Evolutionary conservation across 2,888 invertebrate genomes (phyloP).

Genomic region (Alviniconcha strummeri): DNA sequence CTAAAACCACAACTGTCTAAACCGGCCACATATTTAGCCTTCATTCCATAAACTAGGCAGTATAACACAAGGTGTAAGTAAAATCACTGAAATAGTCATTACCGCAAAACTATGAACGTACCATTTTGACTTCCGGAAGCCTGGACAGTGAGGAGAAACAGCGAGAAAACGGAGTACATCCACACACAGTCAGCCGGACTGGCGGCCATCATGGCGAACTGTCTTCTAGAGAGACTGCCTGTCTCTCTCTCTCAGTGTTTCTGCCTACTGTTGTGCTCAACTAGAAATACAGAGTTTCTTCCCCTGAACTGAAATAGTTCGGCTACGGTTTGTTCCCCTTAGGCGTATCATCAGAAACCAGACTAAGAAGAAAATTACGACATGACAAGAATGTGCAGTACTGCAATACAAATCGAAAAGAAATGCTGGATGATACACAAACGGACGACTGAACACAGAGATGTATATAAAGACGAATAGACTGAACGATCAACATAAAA

Average conservation of each 20-base stretch:
- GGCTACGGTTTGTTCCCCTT: neutral
- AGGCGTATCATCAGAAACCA: neutral
- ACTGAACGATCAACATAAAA: no score
- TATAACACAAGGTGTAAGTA: no score
- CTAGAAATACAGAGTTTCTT: neutral
- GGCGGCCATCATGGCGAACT: slow-evolving; percentile 20
- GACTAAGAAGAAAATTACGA: neutral
- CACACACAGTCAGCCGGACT: neutral
- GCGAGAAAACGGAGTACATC: neutral
- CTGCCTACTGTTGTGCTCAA: neutral
- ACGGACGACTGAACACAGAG: no score
- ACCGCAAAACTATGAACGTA: neutral
- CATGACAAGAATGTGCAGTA: neutral
- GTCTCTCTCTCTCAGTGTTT: neutral
- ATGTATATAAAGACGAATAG: no score
- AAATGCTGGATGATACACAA: no score
- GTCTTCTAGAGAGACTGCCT: neutral
- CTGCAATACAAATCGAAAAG: neutral
- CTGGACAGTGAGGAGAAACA: neutral
- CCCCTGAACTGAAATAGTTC: neutral
- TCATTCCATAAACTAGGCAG: no score
- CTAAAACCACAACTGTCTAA: no score
- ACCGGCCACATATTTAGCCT: no score
- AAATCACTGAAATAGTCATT: no score
- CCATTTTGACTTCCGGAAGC: neutral